Base-by-base conservation (phyloP, 2,797 vertebrate genomes). In the Microctenopoma stevenorrisi region DNA sequence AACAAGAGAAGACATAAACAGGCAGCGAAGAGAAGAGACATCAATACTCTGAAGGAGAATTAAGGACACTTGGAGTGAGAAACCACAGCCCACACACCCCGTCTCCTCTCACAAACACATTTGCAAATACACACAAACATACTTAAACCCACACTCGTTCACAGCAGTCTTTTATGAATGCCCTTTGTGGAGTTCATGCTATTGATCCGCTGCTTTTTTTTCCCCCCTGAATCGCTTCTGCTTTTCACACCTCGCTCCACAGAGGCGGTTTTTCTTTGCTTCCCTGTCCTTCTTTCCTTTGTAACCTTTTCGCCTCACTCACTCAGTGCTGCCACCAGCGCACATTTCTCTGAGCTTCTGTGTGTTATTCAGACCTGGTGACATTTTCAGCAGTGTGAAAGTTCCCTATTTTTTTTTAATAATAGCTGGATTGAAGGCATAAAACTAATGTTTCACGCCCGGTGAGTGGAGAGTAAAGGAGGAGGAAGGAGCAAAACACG, bases 321-420 rank as follows among this genome's bases (percentile, higher is more conserved):
- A 66, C 58, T 75, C 59, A 38, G 64, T 9, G 62, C 62, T 15
- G 46, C 77, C 76, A 70, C 74, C 68, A n/a, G 40, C 28, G 64
- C 76, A 38, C 68, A 81, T 81, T 76, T 83, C 62, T 81, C 65
- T 33, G 65, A 56, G 72, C 70, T 47, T 42, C 75, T 80, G n/a
- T 37, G 76, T 79, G 76, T 81, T 86, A 78, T 82, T 84, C 64
- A 61, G 66, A 77, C 65, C 67, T 7, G 67, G 72, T 90, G 90
- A 90, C 91, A 93, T 93, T 92, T 90, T 78, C 79, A 80, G 79
- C 64, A 60, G 48, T 56, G 78, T 68, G 65, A 86, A 88, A 82
- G 76, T 74, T 62, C 61, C 75, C 67, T 67, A 22, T 68, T 68
- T 84, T 66, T 66, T 68, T 77, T 58, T 69, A 85, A 86, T 81